These are phyloP conservation scores for Conus betulinus DNA, from an alignment of 1,140 invertebrate genomes.

Conservation along the genomic window DNA sequence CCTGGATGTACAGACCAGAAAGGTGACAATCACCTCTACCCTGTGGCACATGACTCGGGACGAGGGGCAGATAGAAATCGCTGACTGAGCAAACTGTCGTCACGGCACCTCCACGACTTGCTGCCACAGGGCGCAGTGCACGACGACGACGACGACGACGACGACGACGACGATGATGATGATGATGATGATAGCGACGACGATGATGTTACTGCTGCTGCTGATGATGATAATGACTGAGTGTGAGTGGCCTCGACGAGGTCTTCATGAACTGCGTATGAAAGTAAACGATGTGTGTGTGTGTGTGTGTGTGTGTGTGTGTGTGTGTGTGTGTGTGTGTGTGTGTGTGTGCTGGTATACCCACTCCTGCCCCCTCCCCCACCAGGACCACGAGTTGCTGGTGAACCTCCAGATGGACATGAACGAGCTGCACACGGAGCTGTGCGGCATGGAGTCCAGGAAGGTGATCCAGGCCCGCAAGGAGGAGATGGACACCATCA, in stretches of 20 bases:
- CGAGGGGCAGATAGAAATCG: too few relatives aligned
- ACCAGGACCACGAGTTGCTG: slow-evolving; percentile 1
- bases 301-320: slow-evolving; percentile 27
- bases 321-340: slow-evolving; percentile 16
- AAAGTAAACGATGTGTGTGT: background rate
- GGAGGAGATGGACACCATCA: background rate
- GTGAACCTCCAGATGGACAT: slow-evolving; percentile 12
- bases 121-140: too few relatives aligned
- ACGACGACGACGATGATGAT: background rate
- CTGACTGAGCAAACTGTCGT: too few relatives aligned
- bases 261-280: background rate
- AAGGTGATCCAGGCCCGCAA: background rate
- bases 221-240: background rate
- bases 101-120: too few relatives aligned
- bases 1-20: too few relatives aligned
- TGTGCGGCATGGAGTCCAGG: background rate
- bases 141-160: too few relatives aligned
- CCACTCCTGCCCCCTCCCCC: background rate
- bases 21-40: too few relatives aligned
- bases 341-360: background rate
- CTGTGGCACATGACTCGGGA: too few relatives aligned
- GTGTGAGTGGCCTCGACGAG: too few relatives aligned
- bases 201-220: too few relatives aligned
- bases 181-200: background rate
- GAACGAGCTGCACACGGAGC: background rate